Conservation (phyloP, 2,797 vertebrate species). For the Chromis chromis region DNA sequence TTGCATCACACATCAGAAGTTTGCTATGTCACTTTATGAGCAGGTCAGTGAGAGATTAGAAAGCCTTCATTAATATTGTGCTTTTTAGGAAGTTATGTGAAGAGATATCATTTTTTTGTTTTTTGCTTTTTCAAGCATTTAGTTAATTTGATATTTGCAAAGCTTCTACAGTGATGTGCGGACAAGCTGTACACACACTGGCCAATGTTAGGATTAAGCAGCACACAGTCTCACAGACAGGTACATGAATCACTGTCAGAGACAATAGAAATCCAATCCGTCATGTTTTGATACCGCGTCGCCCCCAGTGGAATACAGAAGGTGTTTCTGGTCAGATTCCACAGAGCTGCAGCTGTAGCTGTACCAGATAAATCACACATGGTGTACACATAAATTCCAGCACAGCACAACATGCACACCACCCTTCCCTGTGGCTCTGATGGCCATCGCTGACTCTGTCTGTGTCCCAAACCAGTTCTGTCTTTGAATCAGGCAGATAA, state of each 20-base stretch:
- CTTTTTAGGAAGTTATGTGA: neutral
- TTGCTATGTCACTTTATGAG: conserved; percentile 97
- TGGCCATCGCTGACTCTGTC: conserved; percentile 43
- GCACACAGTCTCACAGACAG: conserved; percentile 22
- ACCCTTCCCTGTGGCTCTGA: conserved; percentile 43
- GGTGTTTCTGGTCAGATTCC: conserved; percentile 60
- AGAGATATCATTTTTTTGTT: neutral
- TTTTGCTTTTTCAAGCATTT: neutral
- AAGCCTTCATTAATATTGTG: neutral
- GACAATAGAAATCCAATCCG: conserved; percentile 70
- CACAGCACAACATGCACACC: conserved; percentile 16
- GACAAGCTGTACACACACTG: conserved; percentile 25
- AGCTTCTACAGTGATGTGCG: conserved; percentile 12
- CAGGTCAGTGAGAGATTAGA: conserved; percentile 85
- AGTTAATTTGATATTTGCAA: conserved; percentile 12
- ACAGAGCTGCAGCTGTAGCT: conserved; percentile 42
- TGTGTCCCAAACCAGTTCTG: conserved; percentile 44
- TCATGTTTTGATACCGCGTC: conserved; percentile 67
- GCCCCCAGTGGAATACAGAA: conserved; percentile 60
- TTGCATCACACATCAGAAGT: conserved; percentile 98
- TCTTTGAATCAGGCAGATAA: conserved; percentile 56
- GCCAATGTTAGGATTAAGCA: conserved; percentile 38
- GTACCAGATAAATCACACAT: conserved; percentile 62
- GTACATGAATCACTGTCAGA: conserved; percentile 74
- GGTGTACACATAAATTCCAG: conserved; percentile 52